Conservation (phyloP, 2,797 vertebrate genomes). For the Pristis pectinata region DNA sequence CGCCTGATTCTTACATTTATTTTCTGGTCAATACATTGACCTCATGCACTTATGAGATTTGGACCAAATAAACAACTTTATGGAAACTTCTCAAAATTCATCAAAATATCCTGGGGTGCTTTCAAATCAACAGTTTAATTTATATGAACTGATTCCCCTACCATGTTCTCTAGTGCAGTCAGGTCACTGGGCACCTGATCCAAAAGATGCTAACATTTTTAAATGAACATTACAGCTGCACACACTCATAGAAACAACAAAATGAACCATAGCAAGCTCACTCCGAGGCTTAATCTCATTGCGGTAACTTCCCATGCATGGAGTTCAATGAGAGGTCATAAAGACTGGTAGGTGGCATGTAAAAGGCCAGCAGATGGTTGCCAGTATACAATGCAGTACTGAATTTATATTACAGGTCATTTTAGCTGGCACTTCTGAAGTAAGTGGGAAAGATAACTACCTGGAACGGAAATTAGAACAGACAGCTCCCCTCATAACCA, state of each 20-base stretch:
- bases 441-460: no score
- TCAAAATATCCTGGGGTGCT: not conserved
- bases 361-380: no score
- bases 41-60: not conserved
- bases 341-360: no score
- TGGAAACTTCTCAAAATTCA: not conserved
- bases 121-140: not conserved
- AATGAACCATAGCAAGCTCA: no score
- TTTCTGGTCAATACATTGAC: not conserved
- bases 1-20: not conserved
- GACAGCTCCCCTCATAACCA: no score
- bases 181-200: not conserved
- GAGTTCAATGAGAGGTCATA: no score
- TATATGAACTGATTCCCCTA: not conserved
- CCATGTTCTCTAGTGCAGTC: not conserved
- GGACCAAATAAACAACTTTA: not conserved
- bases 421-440: no score
- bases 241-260: not conserved
- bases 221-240: not conserved
- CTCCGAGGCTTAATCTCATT: no score
- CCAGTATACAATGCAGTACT: no score
- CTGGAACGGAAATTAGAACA: no score
- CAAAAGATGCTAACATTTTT: not conserved
- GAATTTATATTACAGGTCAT: no score
- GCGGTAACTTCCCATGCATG: no score